Evolutionary conservation across 2,797 vertebrate species (phyloP).

Genomic region (Hirundo rustica): DNA sequence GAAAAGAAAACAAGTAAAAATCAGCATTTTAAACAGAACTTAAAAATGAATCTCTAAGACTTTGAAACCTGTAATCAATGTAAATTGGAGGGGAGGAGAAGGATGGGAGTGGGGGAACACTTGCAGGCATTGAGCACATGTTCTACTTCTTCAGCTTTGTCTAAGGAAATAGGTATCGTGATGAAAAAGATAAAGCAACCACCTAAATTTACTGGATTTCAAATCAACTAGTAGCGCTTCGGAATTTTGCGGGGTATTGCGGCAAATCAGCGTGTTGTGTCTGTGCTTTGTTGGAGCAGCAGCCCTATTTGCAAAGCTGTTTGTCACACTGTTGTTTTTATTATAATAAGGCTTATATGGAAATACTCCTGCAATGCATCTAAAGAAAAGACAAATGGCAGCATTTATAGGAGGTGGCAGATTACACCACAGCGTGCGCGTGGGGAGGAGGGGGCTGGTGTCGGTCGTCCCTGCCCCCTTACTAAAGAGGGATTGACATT

Average conservation of each 20-base stretch:
- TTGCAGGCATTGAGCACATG: background rate
- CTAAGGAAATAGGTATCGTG: background rate
- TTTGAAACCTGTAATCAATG: conserved; percentile 55
- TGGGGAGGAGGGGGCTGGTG: background rate
- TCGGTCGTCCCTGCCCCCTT: background rate
- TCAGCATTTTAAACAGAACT: conserved; percentile 56
- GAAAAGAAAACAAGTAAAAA: conserved; percentile 64
- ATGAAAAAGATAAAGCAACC: background rate
- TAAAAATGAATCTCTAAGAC: conserved; percentile 17
- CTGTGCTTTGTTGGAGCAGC: conserved; percentile 40
- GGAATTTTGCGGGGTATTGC: background rate
- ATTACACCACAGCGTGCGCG: background rate
- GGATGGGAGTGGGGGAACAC: background rate
- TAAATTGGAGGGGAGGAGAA: conserved; percentile 50
- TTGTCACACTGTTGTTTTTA: conserved; percentile 58
- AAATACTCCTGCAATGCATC: conserved; percentile 52
- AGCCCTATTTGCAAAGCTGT: conserved; percentile 57
- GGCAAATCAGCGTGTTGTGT: background rate
- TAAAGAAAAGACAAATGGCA: conserved; percentile 49
- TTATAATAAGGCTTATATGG: conserved; percentile 50
- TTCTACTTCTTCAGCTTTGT: background rate
- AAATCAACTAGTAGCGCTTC: background rate
- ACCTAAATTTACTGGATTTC: conserved; percentile 4
- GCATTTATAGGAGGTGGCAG: conserved; percentile 41
- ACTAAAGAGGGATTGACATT: conserved; percentile 7